Base-by-base conservation (phyloP, 2,113 vertebrate species). In the Danio rerio region DNA sequence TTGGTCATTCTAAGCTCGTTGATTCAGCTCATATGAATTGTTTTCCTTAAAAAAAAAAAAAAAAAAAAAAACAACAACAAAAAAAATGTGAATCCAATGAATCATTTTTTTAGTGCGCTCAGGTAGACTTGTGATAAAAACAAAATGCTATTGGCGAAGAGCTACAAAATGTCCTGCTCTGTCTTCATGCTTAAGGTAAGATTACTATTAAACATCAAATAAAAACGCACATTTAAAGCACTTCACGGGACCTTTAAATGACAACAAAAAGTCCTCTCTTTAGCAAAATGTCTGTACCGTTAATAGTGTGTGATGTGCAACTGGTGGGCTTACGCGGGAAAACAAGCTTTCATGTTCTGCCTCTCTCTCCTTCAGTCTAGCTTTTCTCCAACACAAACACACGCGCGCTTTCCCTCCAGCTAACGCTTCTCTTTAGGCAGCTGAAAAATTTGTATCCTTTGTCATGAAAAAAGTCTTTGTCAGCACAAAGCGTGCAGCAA, bases 401-500 rank as follows among this genome's bases (percentile, higher is more conserved):
- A 47, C 56, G 55, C 31, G 3, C 31, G 31, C 40, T 61, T 68
- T 66, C 59, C 85, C 81, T 85, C 78, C 79, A 84, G 81, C 78
- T 62, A 84, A 63, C 40, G 16, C 66, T 63, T 70, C 84, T 83
- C 78, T 70, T 31, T 85, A 81, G 72, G 72, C 80, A 80, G 77
- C 77, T 81, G 49, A 62, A 80, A 73, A 78, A 66, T 79, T 69
- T 81, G 77, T 81, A 74, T 81, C 81, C 80, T 84, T 78, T 83
- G 77, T 78, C 42, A 78, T 65, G 31, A 56, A 5, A 82, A 88
- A 81, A 10, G 21, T 56, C 80, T 80, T 73, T 66, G 84, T 88
- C 88, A 88, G 88, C 88, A 87, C 18, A 82, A 74, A 58, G 56
- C 16, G 43, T 74, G 52, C 45, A 70, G 80, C 81, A 61, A 80